Base-by-base conservation (phyloP, 2,888 invertebrate species). In the Caenorhabditis angaria region DNA sequence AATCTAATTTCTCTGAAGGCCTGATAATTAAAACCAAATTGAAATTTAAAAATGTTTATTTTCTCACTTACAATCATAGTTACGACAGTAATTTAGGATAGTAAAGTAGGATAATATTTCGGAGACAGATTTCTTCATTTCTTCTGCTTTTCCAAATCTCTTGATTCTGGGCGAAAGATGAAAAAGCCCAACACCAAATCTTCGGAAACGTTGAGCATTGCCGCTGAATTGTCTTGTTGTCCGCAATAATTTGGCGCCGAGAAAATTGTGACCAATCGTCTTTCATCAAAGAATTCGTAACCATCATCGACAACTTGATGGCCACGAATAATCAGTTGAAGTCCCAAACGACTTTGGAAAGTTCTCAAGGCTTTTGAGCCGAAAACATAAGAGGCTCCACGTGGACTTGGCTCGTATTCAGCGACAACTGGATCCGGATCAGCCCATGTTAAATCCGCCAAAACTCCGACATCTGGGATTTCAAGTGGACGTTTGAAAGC, bases 191-290 rank as follows among this genome's bases (percentile, higher is more conserved):
- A n/a, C 22, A 50, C 50, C 50, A 50, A 18, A 24, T 50, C 22
- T 57, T 81, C 78, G 47, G 76, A 75, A n/a, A 82, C 80, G 18
- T 53, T 74, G 80, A 82, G 77, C 24, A 77, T 64, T n/a, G 77
- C 81, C 18, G 79, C 81, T 6, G 77, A 66, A 54, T 80, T 81
- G 57, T 81, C 80, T 62, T 81, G 81, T 57, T 82, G 66, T n/a
- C 76, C 72, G 50, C 75, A 75, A 47, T 75, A 77, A 50, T 64
- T 62, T 24, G 77, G 73, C n/a, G 77, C 77, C 60, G 70, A 70
- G 66, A 77, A 77, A 20, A 77, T 70, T 35, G 77, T 77, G 63
- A 73, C 73, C 61, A 77, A 62, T 18, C 47, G 54, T 48, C 66
- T 61, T 18, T 55, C 50, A 8, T 65, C 73, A 47, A 73, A 73